Conservation (phyloP, 1,140 invertebrate species). For the Ladona fulva region DNA sequence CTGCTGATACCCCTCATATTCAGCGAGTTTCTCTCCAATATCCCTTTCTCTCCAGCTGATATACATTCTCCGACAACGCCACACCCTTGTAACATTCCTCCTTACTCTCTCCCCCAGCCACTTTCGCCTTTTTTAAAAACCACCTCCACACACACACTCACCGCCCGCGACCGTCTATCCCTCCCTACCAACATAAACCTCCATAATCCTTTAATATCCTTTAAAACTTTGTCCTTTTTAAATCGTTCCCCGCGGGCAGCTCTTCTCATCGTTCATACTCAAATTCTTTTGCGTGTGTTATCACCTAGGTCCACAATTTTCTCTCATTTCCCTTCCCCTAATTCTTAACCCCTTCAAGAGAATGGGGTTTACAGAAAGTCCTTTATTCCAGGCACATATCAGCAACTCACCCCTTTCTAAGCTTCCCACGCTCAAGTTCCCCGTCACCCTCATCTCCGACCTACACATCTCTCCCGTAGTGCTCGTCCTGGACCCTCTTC, state of each 20-base stretch:
- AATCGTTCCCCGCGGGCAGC: background rate
- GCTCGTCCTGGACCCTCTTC: background rate
- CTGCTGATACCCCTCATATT: too few relatives aligned
- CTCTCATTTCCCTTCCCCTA: too few relatives aligned
- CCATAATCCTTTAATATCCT: too few relatives aligned
- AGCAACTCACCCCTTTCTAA: background rate
- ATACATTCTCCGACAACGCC: background rate
- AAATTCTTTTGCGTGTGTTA: too few relatives aligned
- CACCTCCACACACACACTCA: too few relatives aligned
- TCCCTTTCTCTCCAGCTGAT: background rate
- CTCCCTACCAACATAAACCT: too few relatives aligned
- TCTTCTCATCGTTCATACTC: background rate
- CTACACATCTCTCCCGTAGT: background rate
- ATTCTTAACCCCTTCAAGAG: too few relatives aligned
- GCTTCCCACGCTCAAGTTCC: background rate
- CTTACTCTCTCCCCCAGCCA: background rate
- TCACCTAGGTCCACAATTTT: too few relatives aligned
- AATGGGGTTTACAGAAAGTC: too few relatives aligned
- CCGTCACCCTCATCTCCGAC: background rate
- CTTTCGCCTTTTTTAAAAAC: background rate
- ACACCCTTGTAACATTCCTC: slow-evolving; percentile 6
- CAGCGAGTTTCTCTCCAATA: background rate
- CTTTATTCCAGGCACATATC: background rate
- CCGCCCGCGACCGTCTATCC: too few relatives aligned
- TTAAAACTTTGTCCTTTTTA: too few relatives aligned